Conservation (phyloP, 1,140 invertebrate genomes). For the Psix sp. region DNA sequence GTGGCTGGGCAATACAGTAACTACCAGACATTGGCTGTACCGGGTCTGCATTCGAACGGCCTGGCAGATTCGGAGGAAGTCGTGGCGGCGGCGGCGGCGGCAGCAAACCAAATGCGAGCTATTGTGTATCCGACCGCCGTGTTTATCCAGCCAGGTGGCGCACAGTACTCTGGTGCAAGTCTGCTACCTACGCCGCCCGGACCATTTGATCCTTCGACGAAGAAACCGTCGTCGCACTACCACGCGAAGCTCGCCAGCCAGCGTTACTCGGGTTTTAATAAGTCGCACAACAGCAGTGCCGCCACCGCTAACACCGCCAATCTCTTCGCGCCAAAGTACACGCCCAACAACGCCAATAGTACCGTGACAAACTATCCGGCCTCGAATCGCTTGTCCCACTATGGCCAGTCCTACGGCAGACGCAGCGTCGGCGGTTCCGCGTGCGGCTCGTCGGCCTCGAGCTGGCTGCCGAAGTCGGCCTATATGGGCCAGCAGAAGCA, state of each 20-base stretch:
- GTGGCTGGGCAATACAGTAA: slow-evolving; percentile 67
- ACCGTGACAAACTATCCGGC: slow-evolving; percentile 2
- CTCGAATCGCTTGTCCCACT: slow-evolving; percentile 24
- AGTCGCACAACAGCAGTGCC: slow-evolving; percentile 11
- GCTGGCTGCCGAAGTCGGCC: slow-evolving; percentile 54
- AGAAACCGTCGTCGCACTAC: too few relatives aligned
- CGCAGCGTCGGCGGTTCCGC: slow-evolving; percentile 19
- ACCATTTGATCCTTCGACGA: too few relatives aligned
- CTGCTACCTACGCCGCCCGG: slow-evolving; percentile 67
- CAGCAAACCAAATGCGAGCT: slow-evolving; percentile 64
- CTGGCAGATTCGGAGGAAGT: slow-evolving; percentile 63
- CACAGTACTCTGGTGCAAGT: slow-evolving; percentile 57
- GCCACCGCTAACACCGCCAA: not conserved
- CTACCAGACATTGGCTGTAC: slow-evolving; percentile 67
- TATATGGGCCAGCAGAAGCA: slow-evolving; percentile 6
- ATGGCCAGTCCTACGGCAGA: slow-evolving; percentile 39
- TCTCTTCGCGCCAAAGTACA: slow-evolving; percentile 32
- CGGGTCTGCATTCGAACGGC: slow-evolving; percentile 57
- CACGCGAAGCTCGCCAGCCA: not conserved
- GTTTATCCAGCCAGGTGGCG: slow-evolving; percentile 64
- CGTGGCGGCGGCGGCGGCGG: slow-evolving; percentile 62
- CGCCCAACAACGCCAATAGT: slow-evolving; percentile 5
- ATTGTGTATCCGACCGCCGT: slow-evolving; percentile 68
- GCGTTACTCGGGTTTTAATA: slow-evolving; percentile 10
- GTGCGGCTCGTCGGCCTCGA: slow-evolving; percentile 39